Evolutionary conservation across 2,888 invertebrate genomes (phyloP).

Genomic region (Liopterus haemorrhoidalis): DNA sequence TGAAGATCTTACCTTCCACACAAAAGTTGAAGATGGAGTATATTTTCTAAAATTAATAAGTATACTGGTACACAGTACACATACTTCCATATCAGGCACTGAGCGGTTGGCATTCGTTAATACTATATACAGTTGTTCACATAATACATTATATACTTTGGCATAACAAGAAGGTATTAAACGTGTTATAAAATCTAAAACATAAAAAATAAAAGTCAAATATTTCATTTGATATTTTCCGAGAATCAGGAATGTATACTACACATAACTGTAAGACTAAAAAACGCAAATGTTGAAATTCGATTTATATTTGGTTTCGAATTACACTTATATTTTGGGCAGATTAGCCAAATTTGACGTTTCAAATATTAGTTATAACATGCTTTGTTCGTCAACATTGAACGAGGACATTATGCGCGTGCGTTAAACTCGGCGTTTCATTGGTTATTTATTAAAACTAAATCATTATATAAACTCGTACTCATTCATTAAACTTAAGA

Average conservation of each 20-base stretch:
- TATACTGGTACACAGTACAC: constrained; percentile 51
- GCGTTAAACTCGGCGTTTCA: too few relatives aligned
- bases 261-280: neutral
- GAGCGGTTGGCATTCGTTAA: constrained; percentile 51
- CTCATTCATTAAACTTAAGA: too few relatives aligned
- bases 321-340: too few relatives aligned
- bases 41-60: constrained; percentile 64
- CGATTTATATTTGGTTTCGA: too few relatives aligned
- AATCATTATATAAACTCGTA: too few relatives aligned
- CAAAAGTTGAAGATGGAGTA: constrained; percentile 53
- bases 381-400: too few relatives aligned
- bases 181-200: constrained; percentile 45
- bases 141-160: constrained; percentile 39
- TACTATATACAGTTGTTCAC: constrained; percentile 42
- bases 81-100: constrained; percentile 54
- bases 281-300: constrained; percentile 6
- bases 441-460: too few relatives aligned
- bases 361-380: too few relatives aligned
- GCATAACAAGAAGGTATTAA: constrained; percentile 40
- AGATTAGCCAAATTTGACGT: too few relatives aligned
- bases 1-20: constrained; percentile 50
- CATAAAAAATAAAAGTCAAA: constrained; percentile 10
- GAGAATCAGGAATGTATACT: constrained; percentile 5
- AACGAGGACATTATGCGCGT: too few relatives aligned
- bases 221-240: neutral